Conservation (phyloP, 2,797 vertebrate species). For the Micromesistius poutassou region DNA sequence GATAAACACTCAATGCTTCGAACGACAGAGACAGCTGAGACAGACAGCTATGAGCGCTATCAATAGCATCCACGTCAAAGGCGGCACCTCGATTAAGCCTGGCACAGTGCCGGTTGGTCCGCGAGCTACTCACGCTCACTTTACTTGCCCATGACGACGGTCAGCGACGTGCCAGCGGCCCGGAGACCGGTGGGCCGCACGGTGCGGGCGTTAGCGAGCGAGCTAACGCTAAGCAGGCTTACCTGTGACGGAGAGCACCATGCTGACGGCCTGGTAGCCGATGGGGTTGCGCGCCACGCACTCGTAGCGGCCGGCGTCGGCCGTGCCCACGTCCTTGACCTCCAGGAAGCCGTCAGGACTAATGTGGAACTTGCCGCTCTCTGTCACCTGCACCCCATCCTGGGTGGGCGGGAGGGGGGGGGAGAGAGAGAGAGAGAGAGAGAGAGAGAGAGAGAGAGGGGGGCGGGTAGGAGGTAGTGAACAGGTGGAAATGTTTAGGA, state of each 20-base stretch:
- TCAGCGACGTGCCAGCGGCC: constrained; percentile 88
- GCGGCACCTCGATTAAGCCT: too few species aligned
- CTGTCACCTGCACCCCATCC: constrained; percentile 96
- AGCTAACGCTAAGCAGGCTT: constrained; percentile 43
- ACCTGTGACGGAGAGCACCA: constrained; percentile 95
- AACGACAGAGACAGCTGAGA: background rate
- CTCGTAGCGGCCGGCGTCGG: constrained; percentile 90
- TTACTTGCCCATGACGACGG: constrained; percentile 87
- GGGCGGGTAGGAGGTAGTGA: background rate
- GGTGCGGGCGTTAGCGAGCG: background rate
- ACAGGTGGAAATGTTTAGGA: background rate
- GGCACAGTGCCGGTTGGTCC: too few species aligned
- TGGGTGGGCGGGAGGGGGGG: too few species aligned
- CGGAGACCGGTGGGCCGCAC: constrained; percentile 86
- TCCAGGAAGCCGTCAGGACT: constrained; percentile 88
- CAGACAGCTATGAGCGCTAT: background rate
- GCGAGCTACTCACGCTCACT: background rate
- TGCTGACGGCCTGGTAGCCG: constrained; percentile 85
- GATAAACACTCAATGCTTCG: background rate
- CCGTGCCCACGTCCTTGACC: constrained; percentile 88
- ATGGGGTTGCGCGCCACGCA: constrained; percentile 93
- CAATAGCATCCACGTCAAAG: background rate
- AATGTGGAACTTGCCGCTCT: constrained; percentile 96
- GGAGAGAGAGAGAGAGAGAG: background rate
- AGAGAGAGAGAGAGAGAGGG: background rate